These are phyloP conservation scores for Synergus umbraculus DNA, from an alignment of 2,888 invertebrate species.

Conservation along the genomic window DNA sequence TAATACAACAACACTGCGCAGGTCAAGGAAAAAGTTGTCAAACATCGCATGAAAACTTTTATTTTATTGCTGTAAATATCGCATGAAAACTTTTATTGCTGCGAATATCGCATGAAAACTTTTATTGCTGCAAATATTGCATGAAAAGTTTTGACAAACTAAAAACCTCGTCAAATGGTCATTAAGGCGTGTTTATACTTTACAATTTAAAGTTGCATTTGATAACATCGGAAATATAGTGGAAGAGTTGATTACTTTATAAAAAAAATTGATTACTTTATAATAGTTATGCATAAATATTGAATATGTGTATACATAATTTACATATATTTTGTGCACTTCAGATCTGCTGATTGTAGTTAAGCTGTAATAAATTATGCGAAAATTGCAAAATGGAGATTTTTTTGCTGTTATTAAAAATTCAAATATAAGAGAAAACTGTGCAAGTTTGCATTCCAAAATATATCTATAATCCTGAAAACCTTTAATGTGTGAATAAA, in stretches of 20 bases:
- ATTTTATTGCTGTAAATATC: neutral
- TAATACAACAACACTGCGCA: constrained; percentile 29
- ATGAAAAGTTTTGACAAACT: constrained; percentile 2
- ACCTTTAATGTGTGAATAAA: too few relatives aligned
- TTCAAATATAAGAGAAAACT: neutral
- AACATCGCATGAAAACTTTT: neutral
- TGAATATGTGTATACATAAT: neutral
- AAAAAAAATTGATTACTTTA: neutral
- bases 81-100: neutral
- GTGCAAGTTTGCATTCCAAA: neutral
- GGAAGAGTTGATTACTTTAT: too few relatives aligned
- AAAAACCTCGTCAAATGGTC: neutral
- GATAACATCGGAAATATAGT: constrained; percentile 3
- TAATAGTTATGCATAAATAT: neutral
- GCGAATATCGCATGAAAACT: neutral
- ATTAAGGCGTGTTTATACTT: constrained; percentile 3
- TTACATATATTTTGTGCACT: neutral
- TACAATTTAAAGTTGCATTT: constrained; percentile 11
- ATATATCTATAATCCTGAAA: too few relatives aligned
- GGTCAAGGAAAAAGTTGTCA: constrained; percentile 1
- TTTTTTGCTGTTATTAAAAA: neutral
- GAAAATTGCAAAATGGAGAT: neutral
- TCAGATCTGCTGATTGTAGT: neutral
- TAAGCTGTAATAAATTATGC: neutral
- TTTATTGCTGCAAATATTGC: too few relatives aligned